Evolutionary conservation across 2,113 vertebrate genomes (phyloP).

Genomic region (Oreochromis aureus): DNA sequence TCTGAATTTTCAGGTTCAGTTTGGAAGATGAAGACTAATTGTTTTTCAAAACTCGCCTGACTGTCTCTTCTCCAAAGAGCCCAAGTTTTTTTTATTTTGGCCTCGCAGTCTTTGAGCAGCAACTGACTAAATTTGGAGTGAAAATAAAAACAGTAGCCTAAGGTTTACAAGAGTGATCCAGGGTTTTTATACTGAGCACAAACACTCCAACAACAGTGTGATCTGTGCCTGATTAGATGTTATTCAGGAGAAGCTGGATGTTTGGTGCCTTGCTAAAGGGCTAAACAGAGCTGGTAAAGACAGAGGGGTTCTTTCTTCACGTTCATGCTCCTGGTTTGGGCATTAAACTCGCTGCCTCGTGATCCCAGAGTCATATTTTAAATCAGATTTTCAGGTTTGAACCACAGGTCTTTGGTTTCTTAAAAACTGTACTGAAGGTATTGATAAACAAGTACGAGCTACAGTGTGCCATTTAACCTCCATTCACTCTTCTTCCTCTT

Average conservation of each 20-base stretch:
- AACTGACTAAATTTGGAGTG: background rate
- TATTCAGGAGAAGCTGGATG: background rate
- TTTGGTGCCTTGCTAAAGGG: background rate
- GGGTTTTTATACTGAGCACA: background rate
- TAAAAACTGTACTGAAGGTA: background rate
- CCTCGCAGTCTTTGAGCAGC: background rate
- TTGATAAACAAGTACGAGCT: background rate
- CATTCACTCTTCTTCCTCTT: background rate
- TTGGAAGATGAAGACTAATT: background rate
- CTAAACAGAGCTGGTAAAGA: background rate
- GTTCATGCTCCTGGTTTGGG: background rate
- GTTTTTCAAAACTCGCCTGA: background rate
- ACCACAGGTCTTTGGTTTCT: background rate
- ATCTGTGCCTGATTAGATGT: background rate
- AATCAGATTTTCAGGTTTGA: background rate
- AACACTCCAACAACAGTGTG: background rate
- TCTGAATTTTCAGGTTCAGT: background rate
- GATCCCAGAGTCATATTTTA: background rate
- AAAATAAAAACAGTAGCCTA: background rate
- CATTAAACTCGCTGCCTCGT: background rate
- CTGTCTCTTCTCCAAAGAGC: background rate
- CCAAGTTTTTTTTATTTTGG: accelerated
- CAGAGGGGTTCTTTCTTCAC: background rate
- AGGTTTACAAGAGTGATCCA: background rate
- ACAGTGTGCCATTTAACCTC: background rate